Evolutionary conservation across 2,797 vertebrate genomes (phyloP).

Genomic region (Heteromormyrus szaboi): DNA sequence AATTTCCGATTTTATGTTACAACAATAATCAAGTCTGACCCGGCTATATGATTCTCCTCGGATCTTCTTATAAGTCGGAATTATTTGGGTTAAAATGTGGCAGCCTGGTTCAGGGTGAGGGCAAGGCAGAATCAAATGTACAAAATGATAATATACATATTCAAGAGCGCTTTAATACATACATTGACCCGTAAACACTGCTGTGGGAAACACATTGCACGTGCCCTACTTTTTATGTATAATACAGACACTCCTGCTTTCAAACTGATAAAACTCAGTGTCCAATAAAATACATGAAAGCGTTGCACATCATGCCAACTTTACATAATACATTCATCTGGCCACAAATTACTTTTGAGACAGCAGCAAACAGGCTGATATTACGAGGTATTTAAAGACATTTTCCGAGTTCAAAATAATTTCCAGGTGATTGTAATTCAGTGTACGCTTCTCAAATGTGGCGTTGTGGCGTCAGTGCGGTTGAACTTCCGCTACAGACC

Average conservation of each 20-base stretch:
- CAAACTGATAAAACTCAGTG: conserved; percentile 95
- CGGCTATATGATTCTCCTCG: neutral
- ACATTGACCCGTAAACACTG: conserved; percentile 83
- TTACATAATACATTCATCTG: conserved; percentile 72
- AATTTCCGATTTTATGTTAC: neutral
- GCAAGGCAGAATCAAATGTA: conserved; percentile 34
- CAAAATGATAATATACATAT: conserved; percentile 22
- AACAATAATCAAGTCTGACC: neutral
- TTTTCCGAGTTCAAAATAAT: conserved; percentile 28
- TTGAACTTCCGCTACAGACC: conserved; percentile 33
- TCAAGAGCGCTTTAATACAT: conserved; percentile 77
- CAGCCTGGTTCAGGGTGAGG: neutral
- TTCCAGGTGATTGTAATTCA: conserved; percentile 46
- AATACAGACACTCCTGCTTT: conserved; percentile 60
- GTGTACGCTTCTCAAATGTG: conserved; percentile 48
- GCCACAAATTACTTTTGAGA: conserved; percentile 56
- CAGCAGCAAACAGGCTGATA: conserved; percentile 47
- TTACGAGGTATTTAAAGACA: conserved; percentile 38
- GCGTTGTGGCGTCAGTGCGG: conserved; percentile 58
- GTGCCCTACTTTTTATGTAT: conserved; percentile 64
- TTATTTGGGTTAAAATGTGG: neutral
- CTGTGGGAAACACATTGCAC: conserved; percentile 55
- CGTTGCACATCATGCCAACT: conserved; percentile 74
- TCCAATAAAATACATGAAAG: conserved; percentile 62
- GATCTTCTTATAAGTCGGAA: neutral